These are phyloP conservation scores for Agrilus mali DNA, from an alignment of 2,888 invertebrate species.

Conservation along the genomic window DNA sequence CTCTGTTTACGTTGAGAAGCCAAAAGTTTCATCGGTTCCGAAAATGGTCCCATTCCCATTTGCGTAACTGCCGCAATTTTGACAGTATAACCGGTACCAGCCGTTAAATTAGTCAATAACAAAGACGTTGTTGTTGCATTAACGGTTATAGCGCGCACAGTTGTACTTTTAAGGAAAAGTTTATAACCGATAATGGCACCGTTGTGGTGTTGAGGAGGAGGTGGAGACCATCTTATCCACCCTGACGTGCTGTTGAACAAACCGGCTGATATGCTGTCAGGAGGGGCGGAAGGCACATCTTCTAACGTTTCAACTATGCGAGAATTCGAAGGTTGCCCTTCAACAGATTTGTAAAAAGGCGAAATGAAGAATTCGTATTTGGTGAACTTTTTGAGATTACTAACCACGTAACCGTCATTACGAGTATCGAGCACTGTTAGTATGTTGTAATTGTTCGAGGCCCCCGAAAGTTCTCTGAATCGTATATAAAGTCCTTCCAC, in stretches of 20 bases:
- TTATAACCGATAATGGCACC: slow-evolving; percentile 74
- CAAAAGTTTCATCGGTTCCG: slow-evolving; percentile 59
- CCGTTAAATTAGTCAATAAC: slow-evolving; percentile 75
- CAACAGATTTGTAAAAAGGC: slow-evolving; percentile 75
- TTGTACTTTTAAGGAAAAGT: slow-evolving; percentile 44
- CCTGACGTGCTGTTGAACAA: slow-evolving; percentile 71
- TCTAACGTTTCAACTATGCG: slow-evolving; percentile 74
- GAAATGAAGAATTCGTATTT: slow-evolving; percentile 88
- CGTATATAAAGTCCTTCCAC: slow-evolving; percentile 56
- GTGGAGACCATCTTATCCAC: slow-evolving; percentile 71
- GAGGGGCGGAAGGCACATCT: slow-evolving; percentile 74
- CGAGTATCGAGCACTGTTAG: slow-evolving; percentile 48
- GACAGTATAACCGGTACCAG: slow-evolving; percentile 76
- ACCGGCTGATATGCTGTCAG: slow-evolving; percentile 64
- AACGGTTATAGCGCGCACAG: slow-evolving; percentile 50
- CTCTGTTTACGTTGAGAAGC: slow-evolving; percentile 46
- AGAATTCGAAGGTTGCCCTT: slow-evolving; percentile 89
- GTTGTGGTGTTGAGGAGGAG: slow-evolving; percentile 64
- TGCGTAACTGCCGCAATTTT: slow-evolving; percentile 81
- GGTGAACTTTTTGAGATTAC: slow-evolving; percentile 71
- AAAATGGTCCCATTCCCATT: slow-evolving; percentile 81
- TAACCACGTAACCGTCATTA: slow-evolving; percentile 60
- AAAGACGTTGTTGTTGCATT: slow-evolving; percentile 84
- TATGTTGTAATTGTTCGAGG: slow-evolving; percentile 50
- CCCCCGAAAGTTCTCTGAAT: slow-evolving; percentile 49